Evolutionary conservation across 2,888 invertebrate species (phyloP).

Genomic region (Cheilosia variabilis): DNA sequence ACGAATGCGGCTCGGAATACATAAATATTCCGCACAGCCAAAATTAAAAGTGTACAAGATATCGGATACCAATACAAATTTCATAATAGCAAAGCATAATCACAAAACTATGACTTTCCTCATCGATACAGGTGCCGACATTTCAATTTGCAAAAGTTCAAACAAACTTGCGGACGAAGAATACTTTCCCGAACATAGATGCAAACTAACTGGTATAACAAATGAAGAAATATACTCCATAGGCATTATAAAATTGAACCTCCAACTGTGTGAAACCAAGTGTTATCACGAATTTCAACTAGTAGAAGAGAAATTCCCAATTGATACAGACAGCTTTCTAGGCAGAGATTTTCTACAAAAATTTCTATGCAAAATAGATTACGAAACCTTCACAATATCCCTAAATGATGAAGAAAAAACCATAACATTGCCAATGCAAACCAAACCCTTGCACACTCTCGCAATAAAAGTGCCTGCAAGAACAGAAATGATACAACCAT

Average conservation of each 20-base stretch:
- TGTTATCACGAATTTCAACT: slow-evolving; percentile 4
- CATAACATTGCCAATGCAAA: slow-evolving; percentile 20
- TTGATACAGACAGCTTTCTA: background rate
- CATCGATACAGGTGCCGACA: slow-evolving; percentile 20
- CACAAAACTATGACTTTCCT: slow-evolving; percentile 9
- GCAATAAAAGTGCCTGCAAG: slow-evolving; percentile 1
- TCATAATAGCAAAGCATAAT: background rate
- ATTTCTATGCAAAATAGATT: slow-evolving; percentile 6
- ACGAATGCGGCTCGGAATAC: slow-evolving; percentile 9
- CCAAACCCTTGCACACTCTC: slow-evolving; percentile 14
- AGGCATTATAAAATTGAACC: slow-evolving; percentile 4
- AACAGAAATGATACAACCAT: slow-evolving; percentile 13
- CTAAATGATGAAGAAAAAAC: slow-evolving; percentile 12
- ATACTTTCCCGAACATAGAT: background rate
- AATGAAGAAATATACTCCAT: slow-evolving; percentile 9
- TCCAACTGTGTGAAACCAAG: background rate
- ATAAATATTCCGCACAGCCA: background rate
- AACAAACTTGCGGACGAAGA: background rate
- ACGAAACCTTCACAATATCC: slow-evolving; percentile 9
- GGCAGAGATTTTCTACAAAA: slow-evolving; percentile 1
- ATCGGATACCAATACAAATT: background rate
- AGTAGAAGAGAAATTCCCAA: slow-evolving; percentile 3
- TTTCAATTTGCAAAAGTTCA: slow-evolving; percentile 13
- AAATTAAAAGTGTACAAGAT: slow-evolving; percentile 9
- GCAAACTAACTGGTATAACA: slow-evolving; percentile 2